Conservation (phyloP, 1,140 invertebrate species). For the Trialeurodes vaporariorum region DNA sequence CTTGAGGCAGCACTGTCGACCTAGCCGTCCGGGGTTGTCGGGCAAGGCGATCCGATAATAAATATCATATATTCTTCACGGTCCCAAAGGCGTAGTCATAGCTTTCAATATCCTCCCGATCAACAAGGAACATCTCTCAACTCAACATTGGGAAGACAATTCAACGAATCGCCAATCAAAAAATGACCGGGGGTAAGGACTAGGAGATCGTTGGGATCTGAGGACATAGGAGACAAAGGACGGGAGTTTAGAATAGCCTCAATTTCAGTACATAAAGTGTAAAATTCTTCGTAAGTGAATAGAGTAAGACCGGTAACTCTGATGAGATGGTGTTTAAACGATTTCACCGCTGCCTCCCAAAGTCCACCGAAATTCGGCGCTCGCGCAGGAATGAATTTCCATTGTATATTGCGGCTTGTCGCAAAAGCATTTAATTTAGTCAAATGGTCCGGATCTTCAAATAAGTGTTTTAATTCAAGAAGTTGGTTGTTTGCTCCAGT, state of each 20-base stretch:
- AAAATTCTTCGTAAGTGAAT: slow-evolving; percentile 23
- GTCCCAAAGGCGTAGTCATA: no score
- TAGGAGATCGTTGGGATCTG: slow-evolving; percentile 22
- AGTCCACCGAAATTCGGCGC: slow-evolving; percentile 26
- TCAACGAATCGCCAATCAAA: slow-evolving; percentile 23
- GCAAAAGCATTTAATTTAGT: no score
- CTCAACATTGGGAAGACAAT: slow-evolving; percentile 29
- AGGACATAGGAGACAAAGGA: slow-evolving; percentile 20
- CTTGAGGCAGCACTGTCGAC: no score
- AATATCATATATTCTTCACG: no score
- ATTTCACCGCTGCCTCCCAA: slow-evolving; percentile 28
- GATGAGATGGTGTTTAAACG: slow-evolving; percentile 28
- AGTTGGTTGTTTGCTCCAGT: no score
- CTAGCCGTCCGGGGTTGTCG: no score
- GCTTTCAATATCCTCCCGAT: no score
- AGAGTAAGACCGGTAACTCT: slow-evolving; percentile 20
- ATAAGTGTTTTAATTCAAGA: no score
- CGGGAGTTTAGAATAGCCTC: slow-evolving; percentile 25
- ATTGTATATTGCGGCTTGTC: slow-evolving; percentile 1
- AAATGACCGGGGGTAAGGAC: slow-evolving; percentile 26
- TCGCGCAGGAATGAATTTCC: slow-evolving; percentile 24
- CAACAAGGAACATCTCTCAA: no score
- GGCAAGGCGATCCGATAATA: no score
- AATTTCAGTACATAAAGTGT: slow-evolving; percentile 18
- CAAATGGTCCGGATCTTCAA: no score